phyloP scores from a whole-genome alignment of 2,113 vertebrate genomes.

The Etheostoma spectabile region DNA sequence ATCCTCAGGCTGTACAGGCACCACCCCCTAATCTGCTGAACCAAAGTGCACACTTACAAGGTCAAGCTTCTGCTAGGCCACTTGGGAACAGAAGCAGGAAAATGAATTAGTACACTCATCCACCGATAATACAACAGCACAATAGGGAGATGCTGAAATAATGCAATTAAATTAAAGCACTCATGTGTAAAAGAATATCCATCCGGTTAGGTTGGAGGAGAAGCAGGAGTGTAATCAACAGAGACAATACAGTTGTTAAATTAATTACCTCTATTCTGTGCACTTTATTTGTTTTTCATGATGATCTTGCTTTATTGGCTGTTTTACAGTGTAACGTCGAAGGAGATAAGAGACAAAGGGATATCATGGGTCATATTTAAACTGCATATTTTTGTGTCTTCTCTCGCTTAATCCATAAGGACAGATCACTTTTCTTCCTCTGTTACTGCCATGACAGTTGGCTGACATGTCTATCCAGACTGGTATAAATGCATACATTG shows the following conservation, averaged over 20 bases:
- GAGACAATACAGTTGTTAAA: constrained; percentile 48
- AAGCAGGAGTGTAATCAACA: constrained; percentile 55
- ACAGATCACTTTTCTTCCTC: neutral
- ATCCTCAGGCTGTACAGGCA: neutral
- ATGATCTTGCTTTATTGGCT: constrained; percentile 11
- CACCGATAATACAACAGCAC: constrained; percentile 45
- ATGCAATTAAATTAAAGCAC: constrained; percentile 71
- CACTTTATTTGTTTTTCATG: constrained; percentile 22
- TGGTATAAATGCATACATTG: neutral
- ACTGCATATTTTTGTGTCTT: constrained; percentile 1
- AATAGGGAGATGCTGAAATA: constrained; percentile 57
- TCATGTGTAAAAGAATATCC: constrained; percentile 67
- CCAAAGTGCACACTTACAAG: constrained; percentile 36
- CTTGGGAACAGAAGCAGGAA: constrained; percentile 15
- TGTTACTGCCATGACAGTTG: constrained; percentile 7
- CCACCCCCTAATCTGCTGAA: constrained; percentile 11
- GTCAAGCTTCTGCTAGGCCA: constrained; percentile 45
- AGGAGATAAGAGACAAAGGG: constrained; percentile 13
- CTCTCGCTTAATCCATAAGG: neutral
- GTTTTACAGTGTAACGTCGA: neutral
- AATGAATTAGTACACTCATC: constrained; percentile 52
- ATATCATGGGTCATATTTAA: neutral
- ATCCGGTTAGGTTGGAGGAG: constrained; percentile 33
- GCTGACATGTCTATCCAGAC: neutral
- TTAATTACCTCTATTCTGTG: constrained; percentile 22